Conservation (phyloP, 2,797 vertebrate genomes). For the Cyprinodon diabolis region DNA sequence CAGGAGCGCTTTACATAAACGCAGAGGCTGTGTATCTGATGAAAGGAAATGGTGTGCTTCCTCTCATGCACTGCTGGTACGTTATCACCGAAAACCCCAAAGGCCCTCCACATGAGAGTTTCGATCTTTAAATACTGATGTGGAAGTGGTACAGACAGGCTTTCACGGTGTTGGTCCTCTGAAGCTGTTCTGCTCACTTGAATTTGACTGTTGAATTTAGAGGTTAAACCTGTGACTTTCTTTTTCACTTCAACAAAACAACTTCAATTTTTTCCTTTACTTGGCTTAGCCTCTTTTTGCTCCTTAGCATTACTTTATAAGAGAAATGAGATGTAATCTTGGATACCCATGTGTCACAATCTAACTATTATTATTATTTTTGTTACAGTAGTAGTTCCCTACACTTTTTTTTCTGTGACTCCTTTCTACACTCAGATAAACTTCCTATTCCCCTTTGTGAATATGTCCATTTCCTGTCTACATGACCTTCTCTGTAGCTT, state of each 20-base stretch:
- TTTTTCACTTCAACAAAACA: constrained; percentile 18
- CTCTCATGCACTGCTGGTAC: constrained; percentile 18
- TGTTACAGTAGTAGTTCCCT: neutral
- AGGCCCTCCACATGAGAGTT: constrained; percentile 35
- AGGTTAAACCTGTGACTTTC: constrained; percentile 21
- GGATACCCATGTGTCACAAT: neutral
- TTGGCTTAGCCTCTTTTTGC: neutral
- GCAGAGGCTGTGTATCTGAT: constrained; percentile 13
- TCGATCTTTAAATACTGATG: constrained; percentile 55
- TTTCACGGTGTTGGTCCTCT: neutral
- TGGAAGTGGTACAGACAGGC: constrained; percentile 48
- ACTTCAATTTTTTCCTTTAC: neutral
- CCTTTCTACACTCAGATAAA: neutral
- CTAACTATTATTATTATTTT: neutral
- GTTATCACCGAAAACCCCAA: constrained; percentile 54
- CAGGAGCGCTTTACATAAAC: constrained; percentile 6
- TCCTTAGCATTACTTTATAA: neutral
- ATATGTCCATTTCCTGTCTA: neutral
- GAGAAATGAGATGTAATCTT: neutral
- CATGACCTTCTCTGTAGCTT: neutral
- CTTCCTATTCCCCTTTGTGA: neutral
- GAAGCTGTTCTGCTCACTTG: constrained; percentile 8
- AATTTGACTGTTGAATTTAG: constrained; percentile 22
- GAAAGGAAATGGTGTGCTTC: constrained; percentile 68
- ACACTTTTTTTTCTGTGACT: neutral